These are phyloP conservation scores for Nothocercus nigrocapillus DNA, from an alignment of 2,113 vertebrate species.

Conservation along the genomic window DNA sequence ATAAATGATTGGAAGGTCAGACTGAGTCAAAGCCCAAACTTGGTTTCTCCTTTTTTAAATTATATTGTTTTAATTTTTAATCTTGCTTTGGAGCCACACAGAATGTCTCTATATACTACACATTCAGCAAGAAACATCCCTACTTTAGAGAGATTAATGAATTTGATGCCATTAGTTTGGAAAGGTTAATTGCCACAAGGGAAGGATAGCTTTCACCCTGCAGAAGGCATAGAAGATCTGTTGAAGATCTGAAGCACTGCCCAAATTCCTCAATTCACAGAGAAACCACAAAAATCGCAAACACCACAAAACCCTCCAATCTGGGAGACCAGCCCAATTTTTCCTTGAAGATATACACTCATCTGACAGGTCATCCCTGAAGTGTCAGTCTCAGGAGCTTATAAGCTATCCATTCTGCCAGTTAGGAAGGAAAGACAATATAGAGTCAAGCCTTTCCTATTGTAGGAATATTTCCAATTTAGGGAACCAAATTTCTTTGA, in stretches of 20 bases:
- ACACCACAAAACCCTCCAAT: neutral
- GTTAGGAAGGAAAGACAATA: neutral
- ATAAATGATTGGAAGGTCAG: slow-evolving; percentile 21
- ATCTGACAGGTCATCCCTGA: neutral
- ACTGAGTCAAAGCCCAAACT: slow-evolving; percentile 16
- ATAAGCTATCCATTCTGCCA: neutral
- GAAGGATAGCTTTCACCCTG: neutral
- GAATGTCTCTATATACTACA: neutral
- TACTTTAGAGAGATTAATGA: neutral
- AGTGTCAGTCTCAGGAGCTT: neutral
- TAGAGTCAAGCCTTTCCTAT: neutral
- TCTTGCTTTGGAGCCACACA: neutral
- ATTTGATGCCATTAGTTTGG: neutral
- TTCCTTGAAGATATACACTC: neutral
- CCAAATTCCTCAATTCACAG: neutral
- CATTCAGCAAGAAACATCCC: neutral
- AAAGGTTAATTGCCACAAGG: neutral
- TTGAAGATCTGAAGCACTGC: neutral
- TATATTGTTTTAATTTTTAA: neutral
- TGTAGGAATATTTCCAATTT: neutral
- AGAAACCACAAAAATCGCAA: neutral
- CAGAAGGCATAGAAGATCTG: neutral
- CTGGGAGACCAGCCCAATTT: neutral
- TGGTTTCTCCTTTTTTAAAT: neutral
- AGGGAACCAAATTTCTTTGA: neutral